A percentile compares a stretch with the other conserved stretches of the same genome.
Evolutionary conservation across 2,113 vertebrate genomes (phyloP).

Genomic region (Psettodes erumei): DNA sequence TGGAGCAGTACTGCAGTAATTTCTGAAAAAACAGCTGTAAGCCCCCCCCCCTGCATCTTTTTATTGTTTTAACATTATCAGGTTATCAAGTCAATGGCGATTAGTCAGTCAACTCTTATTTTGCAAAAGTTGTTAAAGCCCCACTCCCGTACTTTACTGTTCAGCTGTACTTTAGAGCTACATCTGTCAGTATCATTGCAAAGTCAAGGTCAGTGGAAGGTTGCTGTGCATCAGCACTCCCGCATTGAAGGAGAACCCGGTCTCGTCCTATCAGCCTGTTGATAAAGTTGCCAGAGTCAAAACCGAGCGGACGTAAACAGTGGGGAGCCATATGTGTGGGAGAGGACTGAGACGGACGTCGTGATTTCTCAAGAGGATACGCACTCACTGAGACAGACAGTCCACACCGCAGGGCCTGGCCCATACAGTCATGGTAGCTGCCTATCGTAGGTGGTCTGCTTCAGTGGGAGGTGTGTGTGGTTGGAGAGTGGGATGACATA

Average conservation of each 20-base stretch:
- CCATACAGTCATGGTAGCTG: constrained; percentile 34
- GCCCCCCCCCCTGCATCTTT: too few relatives aligned
- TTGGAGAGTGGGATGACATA: constrained; percentile 67
- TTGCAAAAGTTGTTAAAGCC: constrained; percentile 4
- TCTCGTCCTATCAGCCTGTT: constrained; percentile 47
- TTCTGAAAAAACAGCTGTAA: background rate
- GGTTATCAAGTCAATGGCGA: background rate
- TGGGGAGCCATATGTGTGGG: constrained; percentile 44
- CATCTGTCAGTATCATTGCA: constrained; percentile 8
- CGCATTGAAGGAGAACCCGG: constrained; percentile 32
- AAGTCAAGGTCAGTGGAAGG: constrained; percentile 51
- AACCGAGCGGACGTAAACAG: constrained; percentile 60
- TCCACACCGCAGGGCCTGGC: constrained; percentile 52
- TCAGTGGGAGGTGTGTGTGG: constrained; percentile 64
- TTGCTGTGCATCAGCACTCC: constrained; percentile 43
- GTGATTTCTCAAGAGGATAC: constrained; percentile 54
- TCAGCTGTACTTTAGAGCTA: too few relatives aligned
- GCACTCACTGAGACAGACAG: constrained; percentile 45
- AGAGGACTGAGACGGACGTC: constrained; percentile 58
- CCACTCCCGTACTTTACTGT: too few relatives aligned
- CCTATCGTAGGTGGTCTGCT: constrained; percentile 69
- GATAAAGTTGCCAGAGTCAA: constrained; percentile 71
- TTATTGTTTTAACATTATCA: background rate
- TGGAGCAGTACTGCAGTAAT: background rate
- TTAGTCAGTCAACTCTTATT: background rate